Evolutionary conservation across 35 echinoderm and acorn worm species (phyloP).

Genomic region (Strongylocentrotus purpuratus): DNA sequence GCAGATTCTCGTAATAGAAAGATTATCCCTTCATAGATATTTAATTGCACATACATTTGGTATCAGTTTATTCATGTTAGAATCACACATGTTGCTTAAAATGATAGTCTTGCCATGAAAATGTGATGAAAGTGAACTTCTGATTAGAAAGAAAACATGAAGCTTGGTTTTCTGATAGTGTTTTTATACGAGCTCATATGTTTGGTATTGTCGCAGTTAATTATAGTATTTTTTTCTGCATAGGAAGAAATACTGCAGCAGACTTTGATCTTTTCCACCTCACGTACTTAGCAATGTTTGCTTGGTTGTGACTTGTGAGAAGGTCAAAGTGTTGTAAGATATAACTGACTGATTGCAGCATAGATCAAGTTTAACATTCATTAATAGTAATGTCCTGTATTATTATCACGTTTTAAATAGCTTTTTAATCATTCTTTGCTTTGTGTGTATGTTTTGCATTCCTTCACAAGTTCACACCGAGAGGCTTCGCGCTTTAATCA

Average conservation of each 20-base stretch:
- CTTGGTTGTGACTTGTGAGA: not conserved
- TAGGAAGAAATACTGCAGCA: not conserved
- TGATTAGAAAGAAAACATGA: too few relatives aligned
- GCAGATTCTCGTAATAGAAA: not conserved
- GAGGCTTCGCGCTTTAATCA: not conserved
- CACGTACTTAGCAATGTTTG: not conserved
- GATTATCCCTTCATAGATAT: not conserved
- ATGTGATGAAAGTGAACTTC: not conserved
- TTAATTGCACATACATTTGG: not conserved
- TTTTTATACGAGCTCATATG: too few relatives aligned
- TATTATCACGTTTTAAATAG: too few relatives aligned
- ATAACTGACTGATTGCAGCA: not conserved
- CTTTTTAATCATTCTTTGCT: not conserved
- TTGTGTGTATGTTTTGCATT: conserved; percentile 13
- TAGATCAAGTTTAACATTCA: not conserved
- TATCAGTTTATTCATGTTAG: not conserved
- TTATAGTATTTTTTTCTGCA: not conserved
- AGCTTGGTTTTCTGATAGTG: too few relatives aligned
- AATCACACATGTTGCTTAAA: not conserved
- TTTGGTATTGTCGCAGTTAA: not conserved
- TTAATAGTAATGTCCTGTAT: not conserved
- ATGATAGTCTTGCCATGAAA: not conserved
- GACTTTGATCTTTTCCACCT: not conserved
- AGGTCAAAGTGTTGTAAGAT: not conserved
- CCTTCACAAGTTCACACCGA: too few relatives aligned